phyloP scores from a whole-genome alignment of 1,140 invertebrate genomes.

The Lepidurus arcticus region DNA sequence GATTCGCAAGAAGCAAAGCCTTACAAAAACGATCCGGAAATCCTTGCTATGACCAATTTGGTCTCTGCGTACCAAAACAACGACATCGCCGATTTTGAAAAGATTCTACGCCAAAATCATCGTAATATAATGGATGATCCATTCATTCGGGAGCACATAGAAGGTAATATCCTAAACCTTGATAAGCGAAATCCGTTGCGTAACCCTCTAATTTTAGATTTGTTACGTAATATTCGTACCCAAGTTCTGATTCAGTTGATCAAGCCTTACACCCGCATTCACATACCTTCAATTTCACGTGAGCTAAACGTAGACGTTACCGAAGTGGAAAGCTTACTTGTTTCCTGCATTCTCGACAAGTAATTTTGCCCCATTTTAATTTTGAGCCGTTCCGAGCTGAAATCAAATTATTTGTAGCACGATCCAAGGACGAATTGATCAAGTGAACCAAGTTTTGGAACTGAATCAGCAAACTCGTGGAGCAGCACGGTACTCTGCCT shows the following conservation, averaged over 20 bases:
- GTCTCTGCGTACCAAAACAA: slow-evolving; percentile 99
- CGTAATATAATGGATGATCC: slow-evolving; percentile 99
- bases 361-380: slow-evolving; percentile 47
- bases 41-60: slow-evolving; percentile 98
- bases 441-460: slow-evolving; percentile 91
- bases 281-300: slow-evolving; percentile 96
- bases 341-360: slow-evolving; percentile 98
- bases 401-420: slow-evolving; percentile 57
- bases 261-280: slow-evolving; percentile 95
- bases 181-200: slow-evolving; percentile 28
- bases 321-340: slow-evolving; percentile 94
- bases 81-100: slow-evolving; percentile 98
- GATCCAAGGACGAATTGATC: slow-evolving; percentile 94
- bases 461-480: slow-evolving; percentile 73
- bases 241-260: slow-evolving; percentile 96
- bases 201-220: slow-evolving; percentile 56
- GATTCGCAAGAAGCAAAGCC: slow-evolving; percentile 99
- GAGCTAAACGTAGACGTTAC: slow-evolving; percentile 92
- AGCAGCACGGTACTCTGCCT: slow-evolving; percentile 78
- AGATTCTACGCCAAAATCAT: slow-evolving; percentile 89
- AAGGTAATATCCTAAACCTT: slow-evolving; percentile 53
- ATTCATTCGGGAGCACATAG: slow-evolving; percentile 98
- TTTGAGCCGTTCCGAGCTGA: slow-evolving; percentile 29
- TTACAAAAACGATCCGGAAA: slow-evolving; percentile 99
- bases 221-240: slow-evolving; percentile 94